Percentiles rank a stretch among this genome's conserved stretches.
Conservation (phyloP, 2,113 vertebrate genomes). For the Proterorhinus semilunaris region DNA sequence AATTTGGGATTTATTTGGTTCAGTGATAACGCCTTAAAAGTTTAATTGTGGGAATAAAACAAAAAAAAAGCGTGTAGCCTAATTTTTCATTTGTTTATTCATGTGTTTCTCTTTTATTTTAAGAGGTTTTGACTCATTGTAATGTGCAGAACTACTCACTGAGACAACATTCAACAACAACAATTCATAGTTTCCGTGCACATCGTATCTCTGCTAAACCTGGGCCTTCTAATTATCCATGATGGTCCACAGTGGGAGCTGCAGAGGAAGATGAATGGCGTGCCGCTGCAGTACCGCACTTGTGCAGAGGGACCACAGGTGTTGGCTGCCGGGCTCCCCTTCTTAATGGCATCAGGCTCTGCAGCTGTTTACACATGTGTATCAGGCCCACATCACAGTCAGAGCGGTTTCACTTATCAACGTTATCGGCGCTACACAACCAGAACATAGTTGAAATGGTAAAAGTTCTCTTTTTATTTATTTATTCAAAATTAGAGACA, state of each 20-base stretch:
- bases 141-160: too few relatives aligned
- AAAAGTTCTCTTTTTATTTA: too few relatives aligned
- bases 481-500: too few relatives aligned
- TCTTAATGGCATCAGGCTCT: not conserved
- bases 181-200: not conserved
- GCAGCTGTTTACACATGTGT: constrained; percentile 8
- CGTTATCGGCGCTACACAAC: not conserved
- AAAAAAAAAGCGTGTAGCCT: too few relatives aligned
- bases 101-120: too few relatives aligned
- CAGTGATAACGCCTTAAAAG: too few relatives aligned
- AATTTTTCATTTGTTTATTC: too few relatives aligned
- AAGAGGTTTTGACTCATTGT: too few relatives aligned
- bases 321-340: not conserved
- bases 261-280: not conserved
- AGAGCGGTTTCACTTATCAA: not conserved
- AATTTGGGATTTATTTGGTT: too few relatives aligned
- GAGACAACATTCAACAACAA: too few relatives aligned
- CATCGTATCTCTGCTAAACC: not conserved
- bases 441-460: too few relatives aligned
- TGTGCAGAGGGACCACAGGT: not conserved
- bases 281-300: not conserved
- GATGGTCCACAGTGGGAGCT: not conserved
- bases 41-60: too few relatives aligned
- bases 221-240: not conserved
- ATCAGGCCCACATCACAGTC: not conserved